A percentile compares a stretch with the other conserved stretches of the same genome.
Evolutionary conservation across 2,888 invertebrate genomes (phyloP).

Genomic region (Trissolcus japonicus): DNA sequence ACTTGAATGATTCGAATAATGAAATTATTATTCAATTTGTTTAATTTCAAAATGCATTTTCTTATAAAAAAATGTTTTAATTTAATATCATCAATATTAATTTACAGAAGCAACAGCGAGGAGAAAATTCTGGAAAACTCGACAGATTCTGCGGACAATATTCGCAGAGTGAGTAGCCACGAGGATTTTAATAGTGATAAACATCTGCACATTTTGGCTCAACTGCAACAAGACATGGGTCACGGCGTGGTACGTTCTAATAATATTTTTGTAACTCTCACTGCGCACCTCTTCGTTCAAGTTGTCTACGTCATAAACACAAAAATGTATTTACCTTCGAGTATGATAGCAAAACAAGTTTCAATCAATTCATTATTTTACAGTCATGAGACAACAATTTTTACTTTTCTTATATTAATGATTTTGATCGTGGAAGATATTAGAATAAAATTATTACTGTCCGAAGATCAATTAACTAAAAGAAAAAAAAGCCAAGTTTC

Average conservation of each 20-base stretch:
- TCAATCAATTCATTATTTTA: too few relatives aligned
- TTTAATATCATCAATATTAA: not conserved
- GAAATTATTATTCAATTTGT: too few relatives aligned
- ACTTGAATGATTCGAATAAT: too few relatives aligned
- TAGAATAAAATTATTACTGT: too few relatives aligned
- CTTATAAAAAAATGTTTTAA: not conserved
- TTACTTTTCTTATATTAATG: not conserved
- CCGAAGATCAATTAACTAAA: not conserved
- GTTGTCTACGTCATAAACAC: not conserved
- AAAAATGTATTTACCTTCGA: too few relatives aligned
- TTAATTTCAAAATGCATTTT: not conserved
- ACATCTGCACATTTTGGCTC: constrained; percentile 68
- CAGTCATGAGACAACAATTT: not conserved
- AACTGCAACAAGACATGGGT: constrained; percentile 73
- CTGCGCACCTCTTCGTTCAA: too few relatives aligned
- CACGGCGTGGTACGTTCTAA: constrained; percentile 73
- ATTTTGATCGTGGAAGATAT: too few relatives aligned
- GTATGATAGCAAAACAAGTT: too few relatives aligned
- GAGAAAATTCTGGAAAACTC: constrained; percentile 71
- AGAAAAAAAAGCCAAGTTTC: not conserved
- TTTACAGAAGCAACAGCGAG: constrained; percentile 72
- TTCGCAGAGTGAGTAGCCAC: constrained; percentile 80
- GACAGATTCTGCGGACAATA: constrained; percentile 63
- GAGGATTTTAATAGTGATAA: constrained; percentile 79
- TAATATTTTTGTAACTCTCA: constrained; percentile 35